Conservation (phyloP, 2,888 invertebrate species). For the Hipparchia semele region DNA sequence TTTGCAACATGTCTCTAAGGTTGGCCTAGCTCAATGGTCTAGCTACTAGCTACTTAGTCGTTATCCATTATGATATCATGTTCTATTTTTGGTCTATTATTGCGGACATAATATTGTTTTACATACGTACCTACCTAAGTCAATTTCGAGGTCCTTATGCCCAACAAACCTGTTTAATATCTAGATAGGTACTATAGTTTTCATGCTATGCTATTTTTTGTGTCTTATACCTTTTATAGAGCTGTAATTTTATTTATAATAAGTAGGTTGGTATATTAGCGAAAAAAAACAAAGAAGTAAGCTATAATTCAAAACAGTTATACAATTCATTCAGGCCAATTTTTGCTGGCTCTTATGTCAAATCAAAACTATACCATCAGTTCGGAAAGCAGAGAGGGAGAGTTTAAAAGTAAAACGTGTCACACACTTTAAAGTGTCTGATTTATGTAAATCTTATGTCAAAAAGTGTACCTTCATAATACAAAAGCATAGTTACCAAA, state of each 20-base stretch:
- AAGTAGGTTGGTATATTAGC: no score
- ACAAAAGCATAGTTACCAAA: not conserved
- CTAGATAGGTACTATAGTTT: not conserved
- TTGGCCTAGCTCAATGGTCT: slow-evolving; percentile 53
- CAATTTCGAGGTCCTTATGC: slow-evolving; percentile 66
- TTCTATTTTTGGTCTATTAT: slow-evolving; percentile 69
- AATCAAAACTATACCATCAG: no score
- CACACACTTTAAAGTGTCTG: no score
- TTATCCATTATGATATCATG: slow-evolving; percentile 72
- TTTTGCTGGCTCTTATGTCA: no score
- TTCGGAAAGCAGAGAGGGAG: no score
- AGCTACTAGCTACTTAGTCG: slow-evolving; percentile 37
- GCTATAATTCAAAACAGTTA: no score
- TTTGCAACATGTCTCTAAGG: slow-evolving; percentile 45
- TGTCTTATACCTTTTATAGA: not conserved
- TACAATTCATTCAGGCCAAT: no score
- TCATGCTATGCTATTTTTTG: not conserved
- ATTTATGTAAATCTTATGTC: not conserved
- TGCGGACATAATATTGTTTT: slow-evolving; percentile 51
- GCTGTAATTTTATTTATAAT: not conserved
- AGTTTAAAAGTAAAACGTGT: no score
- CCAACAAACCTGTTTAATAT: not conserved
- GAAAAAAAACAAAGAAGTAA: no score
- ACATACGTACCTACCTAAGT: slow-evolving; percentile 48
- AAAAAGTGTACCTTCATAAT: not conserved